Conservation (phyloP, 2,113 vertebrate genomes). For the Mionectes macconnelli region DNA sequence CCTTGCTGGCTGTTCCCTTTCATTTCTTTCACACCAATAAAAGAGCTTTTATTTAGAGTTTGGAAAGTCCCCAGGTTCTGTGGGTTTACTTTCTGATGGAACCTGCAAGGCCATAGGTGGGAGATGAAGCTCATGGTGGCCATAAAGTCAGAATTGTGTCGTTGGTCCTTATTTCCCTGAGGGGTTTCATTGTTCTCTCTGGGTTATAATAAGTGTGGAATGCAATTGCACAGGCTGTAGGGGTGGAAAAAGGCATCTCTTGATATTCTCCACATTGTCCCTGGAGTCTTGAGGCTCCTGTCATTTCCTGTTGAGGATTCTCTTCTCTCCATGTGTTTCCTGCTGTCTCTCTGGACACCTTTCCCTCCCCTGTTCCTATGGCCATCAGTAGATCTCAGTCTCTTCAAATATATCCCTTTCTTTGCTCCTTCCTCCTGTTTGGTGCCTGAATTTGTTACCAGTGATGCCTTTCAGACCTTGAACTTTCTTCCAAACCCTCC, state of each 20-base stretch:
- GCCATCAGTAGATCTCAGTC: background rate
- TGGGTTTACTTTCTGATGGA: background rate
- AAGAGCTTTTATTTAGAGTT: background rate
- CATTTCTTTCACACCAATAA: background rate
- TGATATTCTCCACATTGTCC: background rate
- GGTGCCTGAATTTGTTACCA: background rate
- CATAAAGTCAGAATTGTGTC: background rate
- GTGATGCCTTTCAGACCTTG: background rate
- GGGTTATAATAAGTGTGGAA: background rate
- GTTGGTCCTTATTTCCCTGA: background rate
- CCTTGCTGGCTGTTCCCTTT: background rate
- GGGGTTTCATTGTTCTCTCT: background rate
- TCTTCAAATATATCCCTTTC: background rate
- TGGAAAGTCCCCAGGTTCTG: background rate
- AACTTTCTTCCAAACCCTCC: background rate
- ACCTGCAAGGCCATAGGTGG: accelerated
- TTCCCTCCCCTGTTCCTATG: background rate
- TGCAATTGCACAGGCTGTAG: background rate
- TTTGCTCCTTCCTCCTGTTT: background rate
- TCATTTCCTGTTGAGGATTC: background rate
- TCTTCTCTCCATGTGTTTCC: background rate
- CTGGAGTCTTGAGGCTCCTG: background rate
- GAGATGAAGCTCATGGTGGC: background rate
- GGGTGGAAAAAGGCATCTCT: background rate
- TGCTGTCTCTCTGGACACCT: background rate